phyloP scores from a whole-genome alignment of 2,113 vertebrate species.

The Cyrtonyx montezumae region DNA sequence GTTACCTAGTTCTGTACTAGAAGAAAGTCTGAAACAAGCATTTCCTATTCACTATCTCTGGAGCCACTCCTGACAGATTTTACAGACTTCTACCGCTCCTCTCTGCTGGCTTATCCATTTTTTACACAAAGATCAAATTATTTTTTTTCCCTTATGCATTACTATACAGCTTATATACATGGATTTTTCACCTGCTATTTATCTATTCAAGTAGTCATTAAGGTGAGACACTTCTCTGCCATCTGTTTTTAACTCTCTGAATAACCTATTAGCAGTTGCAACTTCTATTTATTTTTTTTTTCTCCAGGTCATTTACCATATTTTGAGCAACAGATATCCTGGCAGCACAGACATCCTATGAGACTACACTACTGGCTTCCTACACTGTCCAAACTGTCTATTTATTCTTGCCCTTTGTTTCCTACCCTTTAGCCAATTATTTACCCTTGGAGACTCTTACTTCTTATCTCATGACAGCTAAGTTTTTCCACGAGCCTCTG shows the following conservation, averaged over 20 bases:
- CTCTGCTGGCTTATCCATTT: not conserved
- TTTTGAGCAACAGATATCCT: not conserved
- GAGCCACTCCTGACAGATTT: not conserved
- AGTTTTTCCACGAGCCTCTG: slow-evolving; percentile 31
- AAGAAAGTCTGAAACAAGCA: not conserved
- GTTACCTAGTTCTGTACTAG: not conserved
- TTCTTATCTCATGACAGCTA: slow-evolving; percentile 39
- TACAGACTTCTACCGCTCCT: not conserved
- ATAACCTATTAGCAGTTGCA: slow-evolving; percentile 26
- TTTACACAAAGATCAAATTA: not conserved
- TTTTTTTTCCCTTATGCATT: not conserved
- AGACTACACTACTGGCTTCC: slow-evolving; percentile 21
- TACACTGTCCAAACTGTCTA: slow-evolving; percentile 29
- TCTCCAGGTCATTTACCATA: not conserved
- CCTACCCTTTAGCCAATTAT: slow-evolving; percentile 40
- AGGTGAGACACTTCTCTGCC: not conserved
- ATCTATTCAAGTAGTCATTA: not conserved
- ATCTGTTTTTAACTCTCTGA: not conserved
- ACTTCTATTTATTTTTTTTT: not conserved
- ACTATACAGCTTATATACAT: not conserved
- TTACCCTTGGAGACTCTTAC: slow-evolving; percentile 23
- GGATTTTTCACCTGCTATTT: slow-evolving; percentile 16
- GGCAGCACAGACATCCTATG: not conserved
- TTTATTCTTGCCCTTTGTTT: slow-evolving; percentile 50
- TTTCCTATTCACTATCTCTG: not conserved